A percentile compares a stretch with the other conserved stretches of the same genome.
These are phyloP conservation scores for Lerema accius DNA, from an alignment of 1,140 invertebrate species.

Conservation along the genomic window DNA sequence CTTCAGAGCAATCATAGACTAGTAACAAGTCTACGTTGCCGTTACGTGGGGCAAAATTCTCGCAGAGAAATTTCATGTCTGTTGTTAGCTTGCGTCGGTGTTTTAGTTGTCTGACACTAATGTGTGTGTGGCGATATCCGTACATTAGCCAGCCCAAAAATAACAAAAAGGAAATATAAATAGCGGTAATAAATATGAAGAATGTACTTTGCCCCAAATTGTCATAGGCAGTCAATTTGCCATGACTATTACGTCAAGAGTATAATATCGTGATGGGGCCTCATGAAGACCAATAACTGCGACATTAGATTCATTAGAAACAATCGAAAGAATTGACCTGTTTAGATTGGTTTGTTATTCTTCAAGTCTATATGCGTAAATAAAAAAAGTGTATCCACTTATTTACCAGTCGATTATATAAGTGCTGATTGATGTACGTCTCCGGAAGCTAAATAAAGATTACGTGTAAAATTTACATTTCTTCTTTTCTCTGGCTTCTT, in stretches of 20 bases:
- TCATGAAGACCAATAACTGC: neutral
- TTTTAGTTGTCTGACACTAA: constrained; percentile 6
- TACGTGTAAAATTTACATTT: constrained; percentile 10
- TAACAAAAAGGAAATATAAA: constrained; percentile 30
- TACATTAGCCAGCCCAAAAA: constrained; percentile 20
- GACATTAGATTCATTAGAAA: too few species aligned
- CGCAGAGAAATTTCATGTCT: too few species aligned
- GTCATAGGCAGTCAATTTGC: constrained; percentile 40
- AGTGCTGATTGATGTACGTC: too few species aligned
- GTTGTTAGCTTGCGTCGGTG: neutral
- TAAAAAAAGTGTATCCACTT: neutral
- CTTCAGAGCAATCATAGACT: too few species aligned
- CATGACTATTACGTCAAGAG: constrained; percentile 29
- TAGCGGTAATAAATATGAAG: constrained; percentile 39
- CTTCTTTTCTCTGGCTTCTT: constrained; percentile 3
- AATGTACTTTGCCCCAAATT: constrained; percentile 44
- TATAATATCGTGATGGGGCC: constrained; percentile 2
- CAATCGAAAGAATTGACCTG: too few species aligned
- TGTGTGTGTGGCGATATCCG: constrained; percentile 12
- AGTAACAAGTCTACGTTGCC: too few species aligned
- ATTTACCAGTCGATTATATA: too few species aligned
- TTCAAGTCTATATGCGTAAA: too few species aligned
- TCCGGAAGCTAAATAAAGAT: constrained; percentile 11
- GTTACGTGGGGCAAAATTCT: too few species aligned
- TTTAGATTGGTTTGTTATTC: too few species aligned